Base-by-base conservation (phyloP, 2,888 invertebrate species). In the Marasmarcha lunaedactyla region DNA sequence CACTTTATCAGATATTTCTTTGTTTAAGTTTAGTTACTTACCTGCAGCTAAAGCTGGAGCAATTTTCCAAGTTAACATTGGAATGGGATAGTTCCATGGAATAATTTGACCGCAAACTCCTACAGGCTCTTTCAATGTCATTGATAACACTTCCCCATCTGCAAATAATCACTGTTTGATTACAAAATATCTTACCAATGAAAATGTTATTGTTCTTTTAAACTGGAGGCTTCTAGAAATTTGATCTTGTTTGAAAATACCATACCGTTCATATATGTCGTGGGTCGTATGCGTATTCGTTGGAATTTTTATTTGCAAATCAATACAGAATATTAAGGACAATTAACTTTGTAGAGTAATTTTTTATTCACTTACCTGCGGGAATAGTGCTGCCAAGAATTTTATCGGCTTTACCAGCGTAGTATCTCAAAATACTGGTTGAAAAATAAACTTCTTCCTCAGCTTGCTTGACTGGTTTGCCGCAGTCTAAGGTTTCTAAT, bases 11-110 rank as follows among this genome's bases (percentile, higher is more conserved):
- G n/a, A n/a, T n/a, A n/a, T n/a, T n/a, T n/a, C n/a, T n/a, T n/a
- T n/a, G n/a, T n/a, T n/a, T 30, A 30, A 30, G 4, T 30, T 30
- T 30, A 7, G n/a, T 30, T 30, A 7, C 10, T n/a, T 56, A 83
- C 81, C 81, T 52, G 90, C 91, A 3, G 91, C 89, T 40, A 93
- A 63, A 0, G 93, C 93, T 0, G 93, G 93, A 1, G 87, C 93
- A 38, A 98, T 85, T 73, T 98, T 98, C 98, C 97, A 98, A 0
- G 93, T 87, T 74, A 94, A 87, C 97, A 98, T 97, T 42, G 97
- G 74, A 40, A 94, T 73, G 0, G 94, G 96, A 57, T 95, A 96
- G 70, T 97, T 96, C 95, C 96, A 97, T 4, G 97, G 95, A 53
- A 95, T 94, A 43, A 97, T 95, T 71, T 95, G 95, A 1, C 90